Evolutionary conservation across 2,113 vertebrate genomes (phyloP), one percentile per base, ranked within the genome.

Genomic region (Picathartes gymnocephalus): DNA sequence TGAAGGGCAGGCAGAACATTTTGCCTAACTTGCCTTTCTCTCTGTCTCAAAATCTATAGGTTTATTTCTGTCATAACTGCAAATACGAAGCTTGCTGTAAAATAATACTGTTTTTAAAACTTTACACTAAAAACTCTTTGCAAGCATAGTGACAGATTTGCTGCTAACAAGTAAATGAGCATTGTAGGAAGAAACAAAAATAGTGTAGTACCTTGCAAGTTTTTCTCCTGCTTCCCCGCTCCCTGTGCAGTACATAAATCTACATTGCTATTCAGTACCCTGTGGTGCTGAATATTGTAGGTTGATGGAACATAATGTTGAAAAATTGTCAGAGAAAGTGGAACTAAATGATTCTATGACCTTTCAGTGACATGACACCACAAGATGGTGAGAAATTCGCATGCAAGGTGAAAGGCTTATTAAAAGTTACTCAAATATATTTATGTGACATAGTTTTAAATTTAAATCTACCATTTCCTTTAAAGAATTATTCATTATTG

Each of bases 291-390:
- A 81, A 50, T 91, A 53, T 30, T 74, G 64, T 42, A 86, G n/a
- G 30, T 7, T 88, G 68, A 73, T 50, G 54, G 39, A 94, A 86
- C 0, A 89, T 44, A 58, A 56, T 21, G 3, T 9, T 74, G 45
- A 87, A 86, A 88, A 91, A 62, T 22, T 79, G 31, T 50, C 60
- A 74, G 11, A 74, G 24, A 74, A 86, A 50, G 18, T 20, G 76
- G 28, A 81, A 81, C 21, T 72, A 93, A 89, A 86, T 71, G 40
- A 84, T 30, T 87, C 35, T 31, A 7, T 68, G 80, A 91, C 40
- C 60, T 84, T 70, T 68, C 24, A 31, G 45, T 81, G 61, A 51
- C 61, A 69, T 48, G n/a, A 23, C 22, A 78, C 24, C 20, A 30
- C 44, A 60, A 71, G 9, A 53, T 18, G 6, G 6, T 65, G 28